phyloP scores from a whole-genome alignment of 2,113 vertebrate genomes.

The Dromiciops gliroides region DNA sequence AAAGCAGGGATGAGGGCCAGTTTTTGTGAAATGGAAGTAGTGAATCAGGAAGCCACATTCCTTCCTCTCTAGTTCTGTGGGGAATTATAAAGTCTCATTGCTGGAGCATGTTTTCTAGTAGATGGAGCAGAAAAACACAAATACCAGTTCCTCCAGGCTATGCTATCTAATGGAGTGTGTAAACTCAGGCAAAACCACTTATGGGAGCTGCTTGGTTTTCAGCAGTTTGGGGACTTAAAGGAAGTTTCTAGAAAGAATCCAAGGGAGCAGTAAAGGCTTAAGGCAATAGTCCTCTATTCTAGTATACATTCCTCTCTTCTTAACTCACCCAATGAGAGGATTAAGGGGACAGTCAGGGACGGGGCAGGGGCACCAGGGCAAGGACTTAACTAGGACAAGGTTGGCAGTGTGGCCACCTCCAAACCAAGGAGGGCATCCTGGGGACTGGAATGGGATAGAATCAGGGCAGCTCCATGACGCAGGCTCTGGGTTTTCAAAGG shows the following conservation, averaged over 20 bases:
- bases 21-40: slow-evolving; percentile 34
- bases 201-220: background rate
- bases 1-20: slow-evolving; percentile 15
- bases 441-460: background rate
- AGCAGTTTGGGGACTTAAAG: background rate
- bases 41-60: slow-evolving; percentile 4
- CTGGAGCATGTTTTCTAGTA: slow-evolving; percentile 22
- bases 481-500: background rate
- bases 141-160: background rate
- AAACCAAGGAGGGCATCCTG: background rate
- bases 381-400: background rate
- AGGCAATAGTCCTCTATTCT: background rate
- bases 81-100: background rate
- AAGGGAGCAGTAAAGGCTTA: background rate
- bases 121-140: slow-evolving; percentile 26
- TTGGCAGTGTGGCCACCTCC: background rate
- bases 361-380: background rate
- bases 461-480: background rate
- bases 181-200: background rate
- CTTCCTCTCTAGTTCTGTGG: background rate
- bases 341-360: background rate
- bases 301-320: too few species aligned
- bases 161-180: background rate
- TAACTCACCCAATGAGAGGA: background rate
- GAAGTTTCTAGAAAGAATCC: background rate